Evolutionary conservation across 1,140 invertebrate species (phyloP), one percentile per base, ranked within the genome.

Genomic region (Pseudomyrmex flavicornis): DNA sequence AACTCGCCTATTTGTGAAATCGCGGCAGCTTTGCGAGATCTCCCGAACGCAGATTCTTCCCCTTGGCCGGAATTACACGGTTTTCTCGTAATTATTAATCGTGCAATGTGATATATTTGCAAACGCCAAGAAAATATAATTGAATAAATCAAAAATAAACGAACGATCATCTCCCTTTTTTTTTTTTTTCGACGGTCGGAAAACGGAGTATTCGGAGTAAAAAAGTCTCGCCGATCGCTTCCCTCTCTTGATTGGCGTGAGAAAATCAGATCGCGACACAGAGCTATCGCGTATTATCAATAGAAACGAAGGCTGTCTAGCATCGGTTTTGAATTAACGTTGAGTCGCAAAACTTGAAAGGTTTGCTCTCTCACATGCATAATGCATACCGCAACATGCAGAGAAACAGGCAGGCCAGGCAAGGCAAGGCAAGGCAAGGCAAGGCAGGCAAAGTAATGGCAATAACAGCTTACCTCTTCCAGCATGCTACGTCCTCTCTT

Each of bases 351-450:
- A 76, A 70, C 82, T 85, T 50, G 74, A 22, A 74, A 80, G 84
- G 58, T 76, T 88, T 75, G 82, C 50, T 59, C 62, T 48, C 63
- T 48, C 63, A 50, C 66, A 88, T 88, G 70, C 85, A 88, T 88
- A 85, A 88, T 88, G 85, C 72, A 86, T 88, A 70, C 61, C 75
- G 75, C 72, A 73, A 87, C 66, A 70, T 58, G 61, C 52, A 66
- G 61, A 58, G 44, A 66, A 61, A 58, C 58, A 58, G 70, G 26
- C 26, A 72, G 20, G 5, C 35, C 26, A 26, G 26, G 26, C 35
- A 35, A 17, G 17, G 17, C 17, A 17, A 17, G 17, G 17, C 17
- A 17, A 17, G 35, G 4, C 35, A 35, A 35, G 35, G 4, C 4
- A 35, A 35, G 35, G 50, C 50, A 73, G 22, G 56, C 44, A 69